Percentiles rank a stretch among this genome's conserved stretches.
Evolutionary conservation across 2,888 invertebrate species (phyloP).

Genomic region (Aporophyla nigra): DNA sequence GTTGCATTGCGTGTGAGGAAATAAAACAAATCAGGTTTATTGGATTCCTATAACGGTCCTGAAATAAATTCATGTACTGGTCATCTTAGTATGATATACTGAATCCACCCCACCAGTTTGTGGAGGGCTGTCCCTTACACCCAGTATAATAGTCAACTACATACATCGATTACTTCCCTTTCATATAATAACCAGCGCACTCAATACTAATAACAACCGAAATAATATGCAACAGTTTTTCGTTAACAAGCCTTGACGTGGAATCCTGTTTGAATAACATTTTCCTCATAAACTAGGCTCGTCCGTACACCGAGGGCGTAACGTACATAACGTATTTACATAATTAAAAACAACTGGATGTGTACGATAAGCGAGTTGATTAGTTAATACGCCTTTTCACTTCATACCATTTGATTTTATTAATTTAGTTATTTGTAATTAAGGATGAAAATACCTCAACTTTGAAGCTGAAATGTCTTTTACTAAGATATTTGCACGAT

Average conservation of each 20-base stretch:
- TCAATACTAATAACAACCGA: not conserved
- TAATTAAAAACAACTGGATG: slow-evolving; percentile 53
- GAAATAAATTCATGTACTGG: too few relatives aligned
- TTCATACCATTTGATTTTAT: slow-evolving; percentile 45
- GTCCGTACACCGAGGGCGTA: slow-evolving; percentile 50
- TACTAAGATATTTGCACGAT: too few relatives aligned
- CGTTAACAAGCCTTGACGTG: slow-evolving; percentile 45
- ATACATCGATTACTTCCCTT: slow-evolving; percentile 7
- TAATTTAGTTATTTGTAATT: slow-evolving; percentile 10
- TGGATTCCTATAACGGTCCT: too few relatives aligned
- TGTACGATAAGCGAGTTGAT: slow-evolving; percentile 44
- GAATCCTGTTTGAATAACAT: slow-evolving; percentile 58
- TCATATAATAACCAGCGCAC: slow-evolving; percentile 11
- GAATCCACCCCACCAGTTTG: too few relatives aligned
- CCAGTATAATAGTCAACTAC: not conserved
- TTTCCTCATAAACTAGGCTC: slow-evolving; percentile 45
- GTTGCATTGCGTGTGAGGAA: too few relatives aligned
- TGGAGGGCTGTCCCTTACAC: too few relatives aligned
- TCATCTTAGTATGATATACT: too few relatives aligned
- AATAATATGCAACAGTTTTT: slow-evolving; percentile 33
- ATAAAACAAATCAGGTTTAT: too few relatives aligned
- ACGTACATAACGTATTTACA: slow-evolving; percentile 56
- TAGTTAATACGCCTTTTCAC: slow-evolving; percentile 53
- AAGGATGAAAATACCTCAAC: not conserved
- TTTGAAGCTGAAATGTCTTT: not conserved